phyloP scores from a whole-genome alignment of 2,888 invertebrate genomes.

The Pandemis cinnamomeana region DNA sequence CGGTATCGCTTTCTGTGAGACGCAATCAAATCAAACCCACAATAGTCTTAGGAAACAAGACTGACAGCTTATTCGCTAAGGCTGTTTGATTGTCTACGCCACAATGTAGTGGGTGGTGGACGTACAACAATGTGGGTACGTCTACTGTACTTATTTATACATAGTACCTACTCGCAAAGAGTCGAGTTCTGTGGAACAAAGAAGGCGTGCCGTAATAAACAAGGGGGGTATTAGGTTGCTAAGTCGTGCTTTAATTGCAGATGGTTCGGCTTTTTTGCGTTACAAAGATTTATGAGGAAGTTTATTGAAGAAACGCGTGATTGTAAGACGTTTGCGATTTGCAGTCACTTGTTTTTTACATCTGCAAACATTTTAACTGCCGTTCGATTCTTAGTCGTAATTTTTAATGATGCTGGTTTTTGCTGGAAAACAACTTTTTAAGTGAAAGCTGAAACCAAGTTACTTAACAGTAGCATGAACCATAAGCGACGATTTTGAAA shows the following conservation, averaged over 20 bases:
- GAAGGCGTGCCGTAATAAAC: conserved; percentile 26
- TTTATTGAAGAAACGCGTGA: not conserved
- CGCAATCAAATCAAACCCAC: conserved; percentile 80
- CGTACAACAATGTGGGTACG: conserved; percentile 30
- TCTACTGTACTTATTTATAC: conserved; percentile 26
- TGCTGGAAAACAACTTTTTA: not conserved
- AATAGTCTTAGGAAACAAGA: conserved; percentile 68
- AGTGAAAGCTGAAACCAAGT: too few species aligned
- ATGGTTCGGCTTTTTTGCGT: not conserved
- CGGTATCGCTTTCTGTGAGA: conserved; percentile 79
- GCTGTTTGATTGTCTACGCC: conserved; percentile 42
- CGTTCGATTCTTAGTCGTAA: not conserved
- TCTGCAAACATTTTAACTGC: not conserved
- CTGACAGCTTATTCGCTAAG: conserved; percentile 53
- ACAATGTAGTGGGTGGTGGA: conserved; percentile 11
- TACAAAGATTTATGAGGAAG: not conserved
- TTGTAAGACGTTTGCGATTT: too few species aligned
- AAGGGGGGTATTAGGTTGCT: not conserved
- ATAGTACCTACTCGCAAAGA: conserved; percentile 10
- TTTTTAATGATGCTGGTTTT: not conserved
- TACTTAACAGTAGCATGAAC: too few species aligned
- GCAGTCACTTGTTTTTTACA: too few species aligned
- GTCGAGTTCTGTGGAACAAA: conserved; percentile 24
- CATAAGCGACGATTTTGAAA: too few species aligned
- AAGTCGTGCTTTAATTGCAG: not conserved